These are phyloP conservation scores for Encarsia formosa DNA, from an alignment of 2,888 invertebrate species.

Conservation along the genomic window DNA sequence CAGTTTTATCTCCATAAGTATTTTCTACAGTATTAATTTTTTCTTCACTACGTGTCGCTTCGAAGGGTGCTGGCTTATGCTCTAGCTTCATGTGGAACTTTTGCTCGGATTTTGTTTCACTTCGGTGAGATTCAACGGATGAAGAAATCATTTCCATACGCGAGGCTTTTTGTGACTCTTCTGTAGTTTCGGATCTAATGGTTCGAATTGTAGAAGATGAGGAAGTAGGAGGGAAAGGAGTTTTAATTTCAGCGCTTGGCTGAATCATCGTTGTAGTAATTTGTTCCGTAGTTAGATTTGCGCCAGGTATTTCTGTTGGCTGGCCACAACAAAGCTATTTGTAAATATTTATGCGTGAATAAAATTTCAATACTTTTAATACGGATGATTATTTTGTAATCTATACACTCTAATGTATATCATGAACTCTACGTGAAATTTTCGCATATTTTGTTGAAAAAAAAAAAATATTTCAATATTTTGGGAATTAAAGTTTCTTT, in stretches of 20 bases:
- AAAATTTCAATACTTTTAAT: too few relatives aligned
- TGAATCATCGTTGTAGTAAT: constrained; percentile 43
- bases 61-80: constrained; percentile 44
- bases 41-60: constrained; percentile 30
- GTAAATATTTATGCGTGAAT: constrained; percentile 14
- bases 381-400: too few relatives aligned
- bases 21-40: constrained; percentile 23
- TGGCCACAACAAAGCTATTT: constrained; percentile 29
- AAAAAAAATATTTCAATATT: too few relatives aligned
- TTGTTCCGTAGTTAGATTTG: constrained; percentile 42
- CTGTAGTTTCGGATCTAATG: constrained; percentile 37
- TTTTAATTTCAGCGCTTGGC: constrained; percentile 41
- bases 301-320: constrained; percentile 43
- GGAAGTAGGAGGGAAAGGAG: constrained; percentile 36
- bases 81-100: constrained; percentile 50
- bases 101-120: constrained; percentile 48
- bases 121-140: constrained; percentile 45
- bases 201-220: constrained; percentile 38
- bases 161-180: constrained; percentile 34
- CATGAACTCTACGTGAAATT: too few relatives aligned
- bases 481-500: too few relatives aligned
- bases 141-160: constrained; percentile 47
- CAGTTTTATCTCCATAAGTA: constrained; percentile 23
- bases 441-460: too few relatives aligned
- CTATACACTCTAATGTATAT: too few relatives aligned